Conservation (phyloP, 2,113 vertebrate species). For the Talpa occidentalis region DNA sequence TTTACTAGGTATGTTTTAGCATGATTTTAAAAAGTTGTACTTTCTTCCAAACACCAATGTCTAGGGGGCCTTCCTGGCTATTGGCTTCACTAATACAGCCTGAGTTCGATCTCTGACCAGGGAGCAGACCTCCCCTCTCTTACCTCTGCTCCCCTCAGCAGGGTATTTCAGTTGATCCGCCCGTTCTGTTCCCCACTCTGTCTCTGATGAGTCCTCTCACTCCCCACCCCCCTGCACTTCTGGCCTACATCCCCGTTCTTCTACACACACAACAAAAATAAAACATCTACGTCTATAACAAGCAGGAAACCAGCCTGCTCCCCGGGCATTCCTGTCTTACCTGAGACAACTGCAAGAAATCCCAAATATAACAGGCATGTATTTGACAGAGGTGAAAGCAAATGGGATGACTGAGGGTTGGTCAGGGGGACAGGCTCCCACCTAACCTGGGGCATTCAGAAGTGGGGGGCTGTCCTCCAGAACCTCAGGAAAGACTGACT, state of each 20-base stretch:
- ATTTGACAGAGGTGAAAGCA: neutral
- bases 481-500: neutral
- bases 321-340: neutral
- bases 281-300: neutral
- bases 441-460: neutral
- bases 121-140: too few relatives aligned
- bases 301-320: neutral
- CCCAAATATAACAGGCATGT: neutral
- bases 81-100: too few relatives aligned
- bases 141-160: too few relatives aligned
- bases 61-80: too few relatives aligned
- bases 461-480: neutral
- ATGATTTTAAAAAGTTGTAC: neutral
- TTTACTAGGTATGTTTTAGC: neutral
- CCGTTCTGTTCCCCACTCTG: too few relatives aligned
- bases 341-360: neutral
- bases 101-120: too few relatives aligned
- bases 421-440: accelerated
- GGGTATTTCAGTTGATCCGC: too few relatives aligned
- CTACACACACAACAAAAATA: too few relatives aligned
- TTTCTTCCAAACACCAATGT: neutral
- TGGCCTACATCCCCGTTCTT: too few relatives aligned
- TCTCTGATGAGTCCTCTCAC: too few relatives aligned
- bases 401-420: too few relatives aligned
- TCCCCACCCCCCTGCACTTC: too few relatives aligned